These are phyloP conservation scores for Gobio gobio DNA, from an alignment of 2,113 vertebrate species.

Conservation along the genomic window DNA sequence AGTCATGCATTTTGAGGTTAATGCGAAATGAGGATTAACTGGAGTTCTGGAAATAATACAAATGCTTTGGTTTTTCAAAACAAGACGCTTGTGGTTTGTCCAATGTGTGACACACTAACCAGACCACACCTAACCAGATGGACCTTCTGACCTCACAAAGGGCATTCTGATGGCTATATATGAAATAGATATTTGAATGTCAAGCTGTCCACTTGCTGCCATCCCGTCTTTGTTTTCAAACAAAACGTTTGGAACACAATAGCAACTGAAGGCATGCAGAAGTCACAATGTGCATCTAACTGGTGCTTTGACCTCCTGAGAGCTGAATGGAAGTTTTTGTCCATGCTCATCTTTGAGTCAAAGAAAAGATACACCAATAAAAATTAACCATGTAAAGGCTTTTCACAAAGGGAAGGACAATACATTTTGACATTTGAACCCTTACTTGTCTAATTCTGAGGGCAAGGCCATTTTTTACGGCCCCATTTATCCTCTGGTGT, in stretches of 20 bases:
- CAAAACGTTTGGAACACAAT: constrained; percentile 67
- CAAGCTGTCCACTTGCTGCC: constrained; percentile 66
- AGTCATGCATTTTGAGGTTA: neutral
- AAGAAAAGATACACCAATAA: constrained; percentile 66
- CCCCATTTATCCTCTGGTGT: constrained; percentile 47
- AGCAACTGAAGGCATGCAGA: constrained; percentile 65
- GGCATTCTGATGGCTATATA: constrained; percentile 49
- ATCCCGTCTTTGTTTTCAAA: constrained; percentile 68
- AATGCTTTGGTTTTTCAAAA: neutral
- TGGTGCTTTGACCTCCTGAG: constrained; percentile 58
- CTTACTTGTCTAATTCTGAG: constrained; percentile 65
- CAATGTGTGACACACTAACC: constrained; percentile 1
- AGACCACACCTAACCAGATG: constrained; percentile 26
- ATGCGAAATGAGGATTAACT: neutral
- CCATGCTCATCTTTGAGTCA: constrained; percentile 59
- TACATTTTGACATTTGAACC: constrained; percentile 67
- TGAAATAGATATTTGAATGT: constrained; percentile 59
- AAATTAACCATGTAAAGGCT: constrained; percentile 59
- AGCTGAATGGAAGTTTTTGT: constrained; percentile 67
- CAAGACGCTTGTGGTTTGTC: neutral
- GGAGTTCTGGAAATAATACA: neutral
- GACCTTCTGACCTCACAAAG: constrained; percentile 68
- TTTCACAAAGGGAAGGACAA: constrained; percentile 57
- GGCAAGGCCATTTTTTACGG: neutral
- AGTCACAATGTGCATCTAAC: constrained; percentile 67